Evolutionary conservation across 2,888 invertebrate species (phyloP).

Genomic region (Epiblema foenella): DNA sequence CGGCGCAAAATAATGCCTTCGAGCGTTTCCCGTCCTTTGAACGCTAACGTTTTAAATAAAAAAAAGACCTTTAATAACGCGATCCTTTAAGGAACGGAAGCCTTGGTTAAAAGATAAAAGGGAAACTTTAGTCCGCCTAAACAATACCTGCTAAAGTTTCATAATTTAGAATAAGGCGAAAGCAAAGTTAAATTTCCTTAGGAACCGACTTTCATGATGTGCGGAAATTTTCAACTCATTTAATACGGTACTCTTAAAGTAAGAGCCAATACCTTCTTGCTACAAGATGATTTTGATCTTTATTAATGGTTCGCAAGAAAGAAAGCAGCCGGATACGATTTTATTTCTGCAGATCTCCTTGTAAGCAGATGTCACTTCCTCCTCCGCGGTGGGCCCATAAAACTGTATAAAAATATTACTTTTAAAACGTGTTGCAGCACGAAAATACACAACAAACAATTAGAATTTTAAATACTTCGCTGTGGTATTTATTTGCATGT

Average conservation of each 20-base stretch:
- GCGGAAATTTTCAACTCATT: neutral
- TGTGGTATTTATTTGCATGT: constrained; percentile 44
- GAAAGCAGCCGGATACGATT: constrained; percentile 15
- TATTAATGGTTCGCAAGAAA: constrained; percentile 5
- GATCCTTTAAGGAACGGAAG: constrained; percentile 50
- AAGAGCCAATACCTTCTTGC: neutral
- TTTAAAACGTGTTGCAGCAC: constrained; percentile 17
- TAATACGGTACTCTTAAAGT: neutral
- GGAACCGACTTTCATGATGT: constrained; percentile 26
- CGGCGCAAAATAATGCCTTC: constrained; percentile 49
- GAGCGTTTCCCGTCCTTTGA: constrained; percentile 46
- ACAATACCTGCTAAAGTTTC: constrained; percentile 52
- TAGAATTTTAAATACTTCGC: constrained; percentile 52
- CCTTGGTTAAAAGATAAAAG: constrained; percentile 63
- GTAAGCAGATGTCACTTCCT: constrained; percentile 39
- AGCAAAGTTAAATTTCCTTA: constrained; percentile 36
- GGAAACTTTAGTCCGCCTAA: constrained; percentile 50
- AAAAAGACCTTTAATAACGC: constrained; percentile 45
- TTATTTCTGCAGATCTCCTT: constrained; percentile 21
- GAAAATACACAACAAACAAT: constrained; percentile 31
- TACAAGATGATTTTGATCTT: neutral
- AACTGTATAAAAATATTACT: constrained; percentile 24
- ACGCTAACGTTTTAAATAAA: constrained; percentile 47
- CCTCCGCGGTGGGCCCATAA: constrained; percentile 16
- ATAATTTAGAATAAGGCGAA: constrained; percentile 50